phyloP scores from a whole-genome alignment of 2,113 vertebrate species.

The Ellobius talpinus region DNA sequence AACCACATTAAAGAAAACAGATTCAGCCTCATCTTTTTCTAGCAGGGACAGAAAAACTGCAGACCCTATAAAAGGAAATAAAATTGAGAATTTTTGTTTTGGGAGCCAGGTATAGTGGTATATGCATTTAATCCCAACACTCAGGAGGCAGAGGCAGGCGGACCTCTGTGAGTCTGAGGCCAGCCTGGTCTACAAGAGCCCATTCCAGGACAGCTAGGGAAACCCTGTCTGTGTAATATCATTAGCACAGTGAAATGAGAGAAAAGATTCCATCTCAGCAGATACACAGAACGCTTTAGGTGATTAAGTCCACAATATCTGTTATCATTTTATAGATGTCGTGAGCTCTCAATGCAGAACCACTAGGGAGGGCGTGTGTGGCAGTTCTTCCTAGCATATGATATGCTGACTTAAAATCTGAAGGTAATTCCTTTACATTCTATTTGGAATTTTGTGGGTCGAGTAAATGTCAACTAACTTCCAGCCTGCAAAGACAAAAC shows the following conservation, averaged over 20 bases:
- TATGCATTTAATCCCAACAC: not conserved
- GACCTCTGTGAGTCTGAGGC: not conserved
- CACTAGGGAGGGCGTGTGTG: not conserved
- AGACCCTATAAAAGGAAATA: not conserved
- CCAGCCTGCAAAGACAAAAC: constrained; percentile 27
- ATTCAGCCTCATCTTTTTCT: not conserved
- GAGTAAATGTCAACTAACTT: constrained; percentile 20
- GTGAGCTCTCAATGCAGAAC: not conserved
- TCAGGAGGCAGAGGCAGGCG: not conserved
- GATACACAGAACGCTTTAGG: not conserved
- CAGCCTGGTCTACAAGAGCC: not conserved
- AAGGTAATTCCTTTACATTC: not conserved
- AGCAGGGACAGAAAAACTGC: not conserved
- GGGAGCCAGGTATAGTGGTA: not conserved
- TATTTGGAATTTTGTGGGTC: constrained; percentile 4
- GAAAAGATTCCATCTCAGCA: constrained; percentile 11
- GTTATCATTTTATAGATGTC: not conserved
- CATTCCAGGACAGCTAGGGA: not conserved
- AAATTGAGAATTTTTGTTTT: constrained; percentile 49
- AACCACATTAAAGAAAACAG: not conserved
- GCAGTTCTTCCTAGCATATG: not conserved
- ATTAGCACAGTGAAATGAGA: not conserved
- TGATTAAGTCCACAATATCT: not conserved
- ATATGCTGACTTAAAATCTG: not conserved
- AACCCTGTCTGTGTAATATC: not conserved